Percentiles rank a stretch among this genome's conserved stretches.
phyloP scores from a whole-genome alignment of 2,113 vertebrate species.

The Oostethus manadensis region DNA sequence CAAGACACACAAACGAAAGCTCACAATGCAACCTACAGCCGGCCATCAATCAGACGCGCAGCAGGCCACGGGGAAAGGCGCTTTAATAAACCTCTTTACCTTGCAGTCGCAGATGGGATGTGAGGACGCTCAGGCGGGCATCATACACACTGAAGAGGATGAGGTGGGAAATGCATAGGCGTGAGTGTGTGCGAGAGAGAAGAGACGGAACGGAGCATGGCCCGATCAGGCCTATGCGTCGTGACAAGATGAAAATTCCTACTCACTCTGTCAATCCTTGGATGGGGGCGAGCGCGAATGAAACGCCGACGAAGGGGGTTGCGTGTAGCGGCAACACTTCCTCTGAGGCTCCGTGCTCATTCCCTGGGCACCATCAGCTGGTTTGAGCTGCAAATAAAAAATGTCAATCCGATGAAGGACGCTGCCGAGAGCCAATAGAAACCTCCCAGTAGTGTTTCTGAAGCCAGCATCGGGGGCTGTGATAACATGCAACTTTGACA shows the following conservation, averaged over 20 bases:
- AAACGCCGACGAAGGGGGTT: conserved; percentile 39
- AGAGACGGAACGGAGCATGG: no score
- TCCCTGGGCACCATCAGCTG: conserved; percentile 55
- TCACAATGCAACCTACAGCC: background rate
- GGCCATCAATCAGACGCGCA: background rate
- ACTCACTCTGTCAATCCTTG: conserved; percentile 53
- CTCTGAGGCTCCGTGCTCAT: conserved; percentile 46
- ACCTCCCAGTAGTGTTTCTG: conserved; percentile 35
- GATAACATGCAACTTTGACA: conserved; percentile 45
- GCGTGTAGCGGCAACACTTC: conserved; percentile 46
- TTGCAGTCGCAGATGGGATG: conserved; percentile 46
- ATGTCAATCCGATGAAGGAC: conserved; percentile 56
- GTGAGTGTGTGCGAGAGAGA: conserved; percentile 37
- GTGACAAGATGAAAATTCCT: conserved; percentile 47
- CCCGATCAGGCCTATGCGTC: conserved; percentile 39
- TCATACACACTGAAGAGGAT: conserved; percentile 49
- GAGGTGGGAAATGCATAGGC: conserved; percentile 45
- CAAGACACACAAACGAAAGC: conserved; percentile 21
- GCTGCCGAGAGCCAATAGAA: conserved; percentile 53
- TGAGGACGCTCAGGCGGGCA: conserved; percentile 40
- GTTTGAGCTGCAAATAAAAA: conserved; percentile 47
- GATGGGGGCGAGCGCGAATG: conserved; percentile 25
- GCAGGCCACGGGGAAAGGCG: background rate
- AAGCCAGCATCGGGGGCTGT: conserved; percentile 15
- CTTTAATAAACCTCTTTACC: conserved; percentile 27